A percentile compares a stretch with the other conserved stretches of the same genome.
Evolutionary conservation across 64 coral and sea anemone species (phyloP).

Genomic region (Montipora sp.): DNA sequence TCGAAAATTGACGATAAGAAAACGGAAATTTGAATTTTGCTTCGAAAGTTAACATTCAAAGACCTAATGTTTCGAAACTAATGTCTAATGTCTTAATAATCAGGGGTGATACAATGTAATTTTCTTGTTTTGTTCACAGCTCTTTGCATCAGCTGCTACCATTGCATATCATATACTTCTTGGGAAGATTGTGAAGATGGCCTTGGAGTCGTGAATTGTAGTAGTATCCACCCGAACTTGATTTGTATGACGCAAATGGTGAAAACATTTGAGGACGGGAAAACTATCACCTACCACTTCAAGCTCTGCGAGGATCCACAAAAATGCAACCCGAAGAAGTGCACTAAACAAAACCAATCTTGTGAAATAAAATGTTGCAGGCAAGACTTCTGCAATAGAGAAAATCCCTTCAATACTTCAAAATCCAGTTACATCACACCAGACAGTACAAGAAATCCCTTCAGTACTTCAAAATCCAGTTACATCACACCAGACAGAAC

Average conservation of each 20-base stretch:
- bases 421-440: background rate
- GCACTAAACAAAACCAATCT: background rate
- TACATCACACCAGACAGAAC: too few species aligned
- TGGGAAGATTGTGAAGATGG: conserved; percentile 1
- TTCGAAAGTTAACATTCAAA: too few species aligned
- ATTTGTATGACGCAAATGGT: background rate
- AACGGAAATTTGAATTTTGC: too few species aligned
- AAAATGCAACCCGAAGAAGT: background rate
- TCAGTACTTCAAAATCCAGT: too few species aligned
- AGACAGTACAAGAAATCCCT: too few species aligned
- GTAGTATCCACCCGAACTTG: too few species aligned
- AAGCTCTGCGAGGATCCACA: background rate
- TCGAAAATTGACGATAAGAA: too few species aligned
- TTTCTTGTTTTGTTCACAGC: background rate
- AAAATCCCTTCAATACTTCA: background rate
- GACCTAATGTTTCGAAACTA: too few species aligned
- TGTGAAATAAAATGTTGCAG: background rate
- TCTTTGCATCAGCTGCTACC: background rate
- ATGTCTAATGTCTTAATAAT: too few species aligned
- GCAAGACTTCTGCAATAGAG: background rate
- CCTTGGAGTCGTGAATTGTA: background rate
- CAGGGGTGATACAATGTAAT: too few species aligned
- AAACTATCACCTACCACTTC: background rate
- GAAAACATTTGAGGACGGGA: background rate
- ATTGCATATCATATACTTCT: background rate